Percentiles rank a stretch among this genome's conserved stretches.
Conservation (phyloP, 2,113 vertebrate genomes). For the Phoenicopterus ruber region DNA sequence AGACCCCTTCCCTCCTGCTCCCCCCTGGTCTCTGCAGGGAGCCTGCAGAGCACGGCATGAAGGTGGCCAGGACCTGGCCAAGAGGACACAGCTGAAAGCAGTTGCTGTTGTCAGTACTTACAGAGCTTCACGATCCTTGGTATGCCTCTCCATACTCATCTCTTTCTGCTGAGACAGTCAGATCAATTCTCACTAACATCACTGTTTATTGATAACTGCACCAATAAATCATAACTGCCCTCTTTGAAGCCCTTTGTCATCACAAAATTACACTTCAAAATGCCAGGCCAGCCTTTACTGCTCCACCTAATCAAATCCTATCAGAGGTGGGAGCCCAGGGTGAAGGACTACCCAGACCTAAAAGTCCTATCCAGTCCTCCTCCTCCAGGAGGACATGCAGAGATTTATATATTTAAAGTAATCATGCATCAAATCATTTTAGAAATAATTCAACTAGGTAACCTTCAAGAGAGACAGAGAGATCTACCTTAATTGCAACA, state of each 20-base stretch:
- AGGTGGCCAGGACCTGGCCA: neutral
- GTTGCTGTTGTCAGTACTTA: neutral
- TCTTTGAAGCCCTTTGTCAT: slow-evolving; percentile 1
- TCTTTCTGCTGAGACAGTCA: neutral
- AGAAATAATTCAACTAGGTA: slow-evolving; percentile 29
- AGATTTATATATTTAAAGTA: slow-evolving; percentile 7
- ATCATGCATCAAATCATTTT: neutral
- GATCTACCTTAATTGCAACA: neutral
- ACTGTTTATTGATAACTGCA: slow-evolving; percentile 32
- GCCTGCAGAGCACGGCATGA: neutral
- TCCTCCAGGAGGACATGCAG: neutral
- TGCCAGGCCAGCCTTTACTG: neutral
- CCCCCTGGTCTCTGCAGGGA: neutral
- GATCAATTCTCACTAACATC: slow-evolving; percentile 30
- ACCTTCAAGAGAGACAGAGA: neutral
- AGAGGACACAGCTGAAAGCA: neutral
- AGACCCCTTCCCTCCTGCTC: neutral
- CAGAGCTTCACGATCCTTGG: neutral
- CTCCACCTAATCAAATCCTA: slow-evolving; percentile 7
- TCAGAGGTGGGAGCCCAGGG: neutral
- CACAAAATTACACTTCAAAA: slow-evolving; percentile 11
- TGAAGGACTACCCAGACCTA: neutral
- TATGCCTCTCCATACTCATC: neutral
- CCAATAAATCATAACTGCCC: slow-evolving; percentile 34
- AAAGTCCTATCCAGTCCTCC: neutral